Conservation (phyloP, 2,113 vertebrate species). For the Merops nubicus region DNA sequence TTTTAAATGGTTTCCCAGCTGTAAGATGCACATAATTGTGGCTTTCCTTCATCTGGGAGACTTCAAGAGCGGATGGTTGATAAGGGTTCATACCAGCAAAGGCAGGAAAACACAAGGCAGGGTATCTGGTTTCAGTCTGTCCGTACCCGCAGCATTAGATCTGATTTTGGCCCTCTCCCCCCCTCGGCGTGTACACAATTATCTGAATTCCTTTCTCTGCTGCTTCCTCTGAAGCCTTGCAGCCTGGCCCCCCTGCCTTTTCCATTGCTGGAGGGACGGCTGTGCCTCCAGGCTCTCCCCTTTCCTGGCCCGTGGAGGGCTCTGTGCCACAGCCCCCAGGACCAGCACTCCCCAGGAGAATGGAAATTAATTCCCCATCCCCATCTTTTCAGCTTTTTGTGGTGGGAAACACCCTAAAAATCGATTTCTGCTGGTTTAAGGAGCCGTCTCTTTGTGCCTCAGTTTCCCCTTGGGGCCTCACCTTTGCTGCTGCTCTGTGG, state of each 20-base stretch:
- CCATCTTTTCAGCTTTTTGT: not conserved
- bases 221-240: not conserved
- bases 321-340: not conserved
- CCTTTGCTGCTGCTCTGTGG: not conserved
- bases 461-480: not conserved
- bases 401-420: not conserved
- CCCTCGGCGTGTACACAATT: not conserved
- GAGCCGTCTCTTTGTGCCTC: not conserved
- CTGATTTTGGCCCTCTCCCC: not conserved
- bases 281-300: rapidly evolving
- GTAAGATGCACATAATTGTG: not conserved
- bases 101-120: not conserved
- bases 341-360: too few relatives aligned
- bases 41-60: conserved; percentile 11
- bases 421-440: not conserved
- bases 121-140: conserved; percentile 42
- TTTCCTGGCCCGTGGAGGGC: not conserved
- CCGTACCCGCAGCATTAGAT: not conserved
- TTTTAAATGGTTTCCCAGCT: not conserved
- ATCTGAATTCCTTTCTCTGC: not conserved
- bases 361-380: not conserved
- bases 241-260: not conserved
- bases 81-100: not conserved
- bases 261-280: not conserved
- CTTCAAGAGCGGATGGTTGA: not conserved